phyloP scores from a whole-genome alignment of 2,888 invertebrate genomes.

The Drosophila macrospina region DNA sequence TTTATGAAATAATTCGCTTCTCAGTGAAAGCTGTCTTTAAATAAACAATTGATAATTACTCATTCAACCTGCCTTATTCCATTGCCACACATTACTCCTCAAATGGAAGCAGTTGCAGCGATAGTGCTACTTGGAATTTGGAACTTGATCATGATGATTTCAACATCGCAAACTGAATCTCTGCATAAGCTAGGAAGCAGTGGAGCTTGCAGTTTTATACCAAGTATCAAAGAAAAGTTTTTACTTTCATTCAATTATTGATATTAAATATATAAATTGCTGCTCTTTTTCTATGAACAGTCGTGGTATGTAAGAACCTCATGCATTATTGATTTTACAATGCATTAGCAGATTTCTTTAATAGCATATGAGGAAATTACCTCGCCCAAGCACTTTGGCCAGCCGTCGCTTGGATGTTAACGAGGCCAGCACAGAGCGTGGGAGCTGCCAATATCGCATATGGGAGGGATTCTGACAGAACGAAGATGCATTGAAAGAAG shows the following conservation, averaged over 20 bases:
- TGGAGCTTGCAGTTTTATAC: neutral
- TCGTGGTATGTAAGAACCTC: neutral
- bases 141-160: neutral
- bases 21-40: conserved; percentile 45
- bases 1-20: conserved; percentile 19
- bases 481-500: conserved; percentile 18
- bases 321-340: conserved; percentile 50
- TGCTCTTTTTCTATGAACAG: neutral
- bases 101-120: conserved; percentile 34
- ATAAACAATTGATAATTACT: conserved; percentile 41
- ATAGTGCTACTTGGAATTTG: neutral
- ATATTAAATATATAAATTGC: neutral
- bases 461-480: conserved; percentile 27
- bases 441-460: conserved; percentile 2
- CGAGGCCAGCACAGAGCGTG: conserved; percentile 30
- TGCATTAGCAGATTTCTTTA: conserved; percentile 34
- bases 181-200: neutral
- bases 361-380: conserved; percentile 1
- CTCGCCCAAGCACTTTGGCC: conserved; percentile 3
- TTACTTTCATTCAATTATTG: neutral
- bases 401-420: conserved; percentile 12
- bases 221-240: neutral
- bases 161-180: conserved; percentile 3
- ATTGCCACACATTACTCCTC: conserved; percentile 12
- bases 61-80: conserved; percentile 22